Percentiles rank a stretch among this genome's conserved stretches.
These are phyloP conservation scores for Formica selysi DNA, from an alignment of 1,140 invertebrate species.

Conservation along the genomic window DNA sequence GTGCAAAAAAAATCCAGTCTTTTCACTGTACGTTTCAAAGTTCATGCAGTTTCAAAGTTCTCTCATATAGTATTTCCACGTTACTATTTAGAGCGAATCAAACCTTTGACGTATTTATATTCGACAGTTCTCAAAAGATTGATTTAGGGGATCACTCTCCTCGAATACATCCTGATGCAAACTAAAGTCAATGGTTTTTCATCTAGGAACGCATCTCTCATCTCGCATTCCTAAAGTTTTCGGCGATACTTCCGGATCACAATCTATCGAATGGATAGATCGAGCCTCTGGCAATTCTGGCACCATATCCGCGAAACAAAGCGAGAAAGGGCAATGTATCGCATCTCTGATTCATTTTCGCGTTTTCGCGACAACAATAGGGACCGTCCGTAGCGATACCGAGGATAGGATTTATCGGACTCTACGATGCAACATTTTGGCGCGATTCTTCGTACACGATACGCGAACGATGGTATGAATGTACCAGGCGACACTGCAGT, in stretches of 20 bases:
- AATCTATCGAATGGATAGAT: conserved; percentile 23
- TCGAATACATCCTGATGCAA: background rate
- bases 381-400: conserved; percentile 23
- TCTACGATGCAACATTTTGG: conserved; percentile 58
- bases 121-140: background rate
- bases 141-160: background rate
- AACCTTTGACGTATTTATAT: background rate
- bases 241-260: conserved; percentile 39
- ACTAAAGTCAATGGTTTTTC: background rate
- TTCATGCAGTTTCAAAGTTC: background rate
- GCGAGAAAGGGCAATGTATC: conserved; percentile 40
- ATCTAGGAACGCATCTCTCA: background rate
- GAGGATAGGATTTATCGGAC: conserved; percentile 57
- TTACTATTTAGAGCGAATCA: background rate
- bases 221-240: conserved; percentile 32
- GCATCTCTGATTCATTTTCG: conserved; percentile 43
- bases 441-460: conserved; percentile 41
- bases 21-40: background rate
- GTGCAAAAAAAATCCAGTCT: too few relatives aligned
- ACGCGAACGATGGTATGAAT: conserved; percentile 39
- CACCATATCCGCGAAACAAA: conserved; percentile 45
- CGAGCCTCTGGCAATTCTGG: conserved; percentile 7
- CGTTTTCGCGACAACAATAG: conserved; percentile 29
- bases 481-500: conserved; percentile 39
- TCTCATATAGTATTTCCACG: background rate